phyloP scores from a whole-genome alignment of 2,888 invertebrate genomes.

The Chaetoderma sp. region DNA sequence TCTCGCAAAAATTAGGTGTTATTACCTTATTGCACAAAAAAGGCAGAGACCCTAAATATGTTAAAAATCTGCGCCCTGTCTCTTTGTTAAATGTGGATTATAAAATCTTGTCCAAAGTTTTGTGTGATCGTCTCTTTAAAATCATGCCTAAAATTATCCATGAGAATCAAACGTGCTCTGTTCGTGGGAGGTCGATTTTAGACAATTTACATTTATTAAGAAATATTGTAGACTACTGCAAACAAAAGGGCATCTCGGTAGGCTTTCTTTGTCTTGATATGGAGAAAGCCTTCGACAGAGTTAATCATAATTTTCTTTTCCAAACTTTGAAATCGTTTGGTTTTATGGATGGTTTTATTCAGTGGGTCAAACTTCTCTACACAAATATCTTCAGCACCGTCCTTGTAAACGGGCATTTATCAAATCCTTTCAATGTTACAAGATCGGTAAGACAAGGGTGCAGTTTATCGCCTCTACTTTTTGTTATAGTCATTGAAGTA shows the following conservation, averaged over 20 bases:
- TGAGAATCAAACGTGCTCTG: constrained; percentile 39
- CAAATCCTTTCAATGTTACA: neutral
- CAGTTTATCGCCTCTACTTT: neutral
- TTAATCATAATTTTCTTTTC: constrained; percentile 38
- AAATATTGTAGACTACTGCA: constrained; percentile 37
- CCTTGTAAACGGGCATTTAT: neutral
- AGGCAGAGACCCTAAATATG: constrained; percentile 12
- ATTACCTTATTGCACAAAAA: constrained; percentile 39
- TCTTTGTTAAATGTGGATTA: constrained; percentile 40
- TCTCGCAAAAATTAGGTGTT: neutral
- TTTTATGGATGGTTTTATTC: constrained; percentile 34
- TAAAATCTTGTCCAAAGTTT: constrained; percentile 40
- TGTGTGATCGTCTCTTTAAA: constrained; percentile 30
- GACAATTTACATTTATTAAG: constrained; percentile 39
- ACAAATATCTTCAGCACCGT: neutral
- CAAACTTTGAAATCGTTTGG: constrained; percentile 33
- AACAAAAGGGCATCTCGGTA: constrained; percentile 33
- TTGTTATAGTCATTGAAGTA: neutral
- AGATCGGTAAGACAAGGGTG: neutral
- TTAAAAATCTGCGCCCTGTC: constrained; percentile 42
- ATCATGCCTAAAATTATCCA: constrained; percentile 32
- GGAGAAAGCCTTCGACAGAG: constrained; percentile 44
- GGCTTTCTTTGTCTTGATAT: constrained; percentile 40
- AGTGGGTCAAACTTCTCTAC: constrained; percentile 41
- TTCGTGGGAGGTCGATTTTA: constrained; percentile 40